phyloP scores from a whole-genome alignment of 2,113 vertebrate species.

The Trochalopteron elliotii region DNA sequence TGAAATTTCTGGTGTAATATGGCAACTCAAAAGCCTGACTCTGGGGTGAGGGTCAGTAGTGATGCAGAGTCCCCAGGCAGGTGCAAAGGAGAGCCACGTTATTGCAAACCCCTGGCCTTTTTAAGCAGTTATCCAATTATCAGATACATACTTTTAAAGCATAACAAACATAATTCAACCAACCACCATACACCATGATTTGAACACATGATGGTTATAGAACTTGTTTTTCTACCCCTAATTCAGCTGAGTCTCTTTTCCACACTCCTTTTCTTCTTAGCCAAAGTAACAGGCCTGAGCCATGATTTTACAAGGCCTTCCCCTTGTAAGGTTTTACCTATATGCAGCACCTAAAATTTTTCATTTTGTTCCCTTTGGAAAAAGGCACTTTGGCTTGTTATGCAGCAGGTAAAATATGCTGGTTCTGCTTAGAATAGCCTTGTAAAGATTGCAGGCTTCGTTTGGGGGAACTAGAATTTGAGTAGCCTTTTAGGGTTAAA shows the following conservation, averaged over 20 bases:
- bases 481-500: not conserved
- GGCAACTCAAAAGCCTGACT: not conserved
- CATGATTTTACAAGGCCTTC: not conserved
- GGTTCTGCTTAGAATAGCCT: not conserved
- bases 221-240: not conserved
- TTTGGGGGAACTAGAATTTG: not conserved
- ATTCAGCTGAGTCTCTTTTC: not conserved
- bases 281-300: not conserved
- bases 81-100: not conserved
- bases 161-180: not conserved
- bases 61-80: not conserved
- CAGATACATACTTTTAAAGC: not conserved
- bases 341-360: not conserved
- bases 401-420: not conserved
- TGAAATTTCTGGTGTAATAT: not conserved
- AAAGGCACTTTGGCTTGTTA: not conserved
- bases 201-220: fast-evolving
- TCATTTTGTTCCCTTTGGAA: not conserved
- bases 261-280: not conserved
- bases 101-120: not conserved
- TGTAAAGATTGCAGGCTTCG: not conserved
- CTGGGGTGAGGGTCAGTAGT: fast-evolving
- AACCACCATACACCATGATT: not conserved
- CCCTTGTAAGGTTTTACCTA: not conserved
- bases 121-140: not conserved